Evolutionary conservation across 2,113 vertebrate species (phyloP).

Genomic region (Mobula birostris): DNA sequence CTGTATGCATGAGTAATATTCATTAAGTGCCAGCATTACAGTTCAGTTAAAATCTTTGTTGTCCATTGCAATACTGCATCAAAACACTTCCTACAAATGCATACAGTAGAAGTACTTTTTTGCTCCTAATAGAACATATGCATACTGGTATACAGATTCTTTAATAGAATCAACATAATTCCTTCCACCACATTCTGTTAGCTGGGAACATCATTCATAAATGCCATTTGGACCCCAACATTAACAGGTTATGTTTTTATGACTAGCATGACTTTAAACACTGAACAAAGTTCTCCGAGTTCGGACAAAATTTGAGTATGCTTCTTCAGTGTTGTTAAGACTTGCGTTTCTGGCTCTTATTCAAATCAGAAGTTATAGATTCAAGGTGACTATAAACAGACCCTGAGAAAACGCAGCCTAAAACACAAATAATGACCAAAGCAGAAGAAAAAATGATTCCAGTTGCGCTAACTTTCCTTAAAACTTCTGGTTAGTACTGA

Average conservation of each 20-base stretch:
- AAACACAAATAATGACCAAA: conserved; percentile 31
- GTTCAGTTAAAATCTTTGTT: conserved; percentile 53
- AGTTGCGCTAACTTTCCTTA: conserved; percentile 32
- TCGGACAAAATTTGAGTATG: conserved; percentile 30
- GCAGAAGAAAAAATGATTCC: conserved; percentile 36
- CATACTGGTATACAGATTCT: conserved; percentile 81
- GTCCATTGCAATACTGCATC: conserved; percentile 58
- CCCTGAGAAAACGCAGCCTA: conserved; percentile 37
- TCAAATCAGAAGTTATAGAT: conserved; percentile 37
- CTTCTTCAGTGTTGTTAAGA: conserved; percentile 41
- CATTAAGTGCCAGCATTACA: conserved; percentile 58
- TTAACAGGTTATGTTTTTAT: conserved; percentile 48
- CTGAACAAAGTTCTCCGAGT: conserved; percentile 38
- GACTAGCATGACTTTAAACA: conserved; percentile 37
- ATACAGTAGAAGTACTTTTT: conserved; percentile 67
- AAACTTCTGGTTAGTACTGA: conserved; percentile 35
- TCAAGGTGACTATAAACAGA: conserved; percentile 34
- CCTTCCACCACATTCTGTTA: conserved; percentile 77
- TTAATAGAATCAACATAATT: conserved; percentile 85
- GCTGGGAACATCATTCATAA: conserved; percentile 52
- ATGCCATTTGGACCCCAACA: conserved; percentile 46
- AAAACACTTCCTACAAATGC: conserved; percentile 58
- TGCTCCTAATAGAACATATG: conserved; percentile 79
- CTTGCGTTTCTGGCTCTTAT: conserved; percentile 54
- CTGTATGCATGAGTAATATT: conserved; percentile 63